phyloP scores from a whole-genome alignment of 2,113 vertebrate species.

The Taxidea taxus region DNA sequence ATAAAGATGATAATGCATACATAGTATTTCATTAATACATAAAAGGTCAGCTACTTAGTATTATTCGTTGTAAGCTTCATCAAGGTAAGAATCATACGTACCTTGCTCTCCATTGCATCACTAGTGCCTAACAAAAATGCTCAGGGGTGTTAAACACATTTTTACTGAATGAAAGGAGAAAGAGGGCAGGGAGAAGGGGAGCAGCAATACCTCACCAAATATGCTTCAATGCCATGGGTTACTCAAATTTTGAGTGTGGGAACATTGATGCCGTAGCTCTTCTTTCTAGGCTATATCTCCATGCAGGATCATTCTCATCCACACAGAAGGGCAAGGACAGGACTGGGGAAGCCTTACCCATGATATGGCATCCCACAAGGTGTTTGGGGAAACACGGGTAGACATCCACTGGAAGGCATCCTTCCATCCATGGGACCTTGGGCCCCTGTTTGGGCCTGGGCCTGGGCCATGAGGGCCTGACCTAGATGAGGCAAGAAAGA shows the following conservation, averaged over 20 bases:
- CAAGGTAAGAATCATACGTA: background rate
- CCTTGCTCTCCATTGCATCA: background rate
- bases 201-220: background rate
- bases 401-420: constrained; percentile 68
- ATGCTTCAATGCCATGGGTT: background rate
- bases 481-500: constrained; percentile 52
- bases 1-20: background rate
- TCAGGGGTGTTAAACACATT: background rate
- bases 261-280: background rate
- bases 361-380: constrained; percentile 70
- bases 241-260: background rate
- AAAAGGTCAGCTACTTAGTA: constrained; percentile 2
- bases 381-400: constrained; percentile 12
- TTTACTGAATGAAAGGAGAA: constrained; percentile 15
- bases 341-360: constrained; percentile 63
- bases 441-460: background rate
- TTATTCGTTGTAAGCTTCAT: background rate
- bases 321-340: background rate
- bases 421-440: constrained; percentile 63
- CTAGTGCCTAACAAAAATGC: background rate
- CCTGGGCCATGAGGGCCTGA: constrained; percentile 1
- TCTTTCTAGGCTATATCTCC: background rate
- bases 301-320: background rate
- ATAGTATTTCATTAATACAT: background rate
- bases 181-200: background rate